Conservation (phyloP, 2,113 vertebrate species). For the Dasyurus viverrinus region DNA sequence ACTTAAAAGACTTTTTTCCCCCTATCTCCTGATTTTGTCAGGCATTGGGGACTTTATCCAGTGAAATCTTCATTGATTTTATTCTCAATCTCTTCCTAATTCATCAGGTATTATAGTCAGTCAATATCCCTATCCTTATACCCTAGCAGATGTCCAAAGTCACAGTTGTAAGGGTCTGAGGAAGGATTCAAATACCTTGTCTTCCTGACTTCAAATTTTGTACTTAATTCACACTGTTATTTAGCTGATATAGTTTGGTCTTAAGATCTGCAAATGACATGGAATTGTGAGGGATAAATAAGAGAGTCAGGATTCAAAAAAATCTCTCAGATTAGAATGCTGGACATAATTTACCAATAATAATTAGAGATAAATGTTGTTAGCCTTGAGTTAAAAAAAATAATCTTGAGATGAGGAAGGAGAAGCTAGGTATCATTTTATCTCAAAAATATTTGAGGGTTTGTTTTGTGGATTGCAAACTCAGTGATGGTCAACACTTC, state of each 20-base stretch:
- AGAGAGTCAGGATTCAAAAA: neutral
- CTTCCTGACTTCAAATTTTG: neutral
- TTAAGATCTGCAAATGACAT: neutral
- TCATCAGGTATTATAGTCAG: neutral
- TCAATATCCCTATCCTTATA: neutral
- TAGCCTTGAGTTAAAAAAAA: neutral
- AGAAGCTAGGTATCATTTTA: neutral
- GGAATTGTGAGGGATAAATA: neutral
- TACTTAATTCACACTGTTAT: neutral
- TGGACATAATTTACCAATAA: neutral
- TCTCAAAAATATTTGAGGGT: neutral
- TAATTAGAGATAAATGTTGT: neutral
- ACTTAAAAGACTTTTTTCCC: neutral
- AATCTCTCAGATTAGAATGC: neutral
- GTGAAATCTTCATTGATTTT: neutral
- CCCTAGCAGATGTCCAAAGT: neutral
- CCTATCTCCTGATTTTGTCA: neutral
- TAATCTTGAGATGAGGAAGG: neutral
- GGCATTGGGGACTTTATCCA: neutral
- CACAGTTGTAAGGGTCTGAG: neutral
- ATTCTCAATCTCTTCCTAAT: neutral
- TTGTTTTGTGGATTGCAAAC: neutral
- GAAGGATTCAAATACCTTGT: neutral
- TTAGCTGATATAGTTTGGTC: neutral
- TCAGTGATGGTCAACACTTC: neutral